Percentiles rank a stretch among this genome's conserved stretches.
phyloP scores from a whole-genome alignment of 2,888 invertebrate species.

The Meiosimyza platycephala region DNA sequence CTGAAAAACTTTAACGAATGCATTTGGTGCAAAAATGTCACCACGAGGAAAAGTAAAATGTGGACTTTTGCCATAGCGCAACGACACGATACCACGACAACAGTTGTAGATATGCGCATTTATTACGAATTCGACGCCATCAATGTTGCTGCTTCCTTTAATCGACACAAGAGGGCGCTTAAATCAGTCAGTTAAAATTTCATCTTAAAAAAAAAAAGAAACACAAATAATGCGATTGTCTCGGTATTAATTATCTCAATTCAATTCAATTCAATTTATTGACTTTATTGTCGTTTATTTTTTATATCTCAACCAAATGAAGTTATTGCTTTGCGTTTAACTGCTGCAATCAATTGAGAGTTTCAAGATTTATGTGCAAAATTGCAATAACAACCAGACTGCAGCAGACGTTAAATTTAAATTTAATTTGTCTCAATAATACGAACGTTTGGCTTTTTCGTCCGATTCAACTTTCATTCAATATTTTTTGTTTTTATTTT shows the following conservation, averaged over 20 bases:
- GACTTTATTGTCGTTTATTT: too few relatives aligned
- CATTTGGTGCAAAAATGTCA: conserved; percentile 15
- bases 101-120: background rate
- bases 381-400: background rate
- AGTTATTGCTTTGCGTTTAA: too few relatives aligned
- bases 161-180: too few relatives aligned
- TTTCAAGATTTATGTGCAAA: too few relatives aligned
- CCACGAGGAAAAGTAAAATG: conserved; percentile 2
- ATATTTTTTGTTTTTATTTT: background rate
- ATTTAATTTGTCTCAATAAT: conserved; percentile 14
- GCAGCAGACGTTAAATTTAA: background rate
- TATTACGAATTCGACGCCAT: background rate
- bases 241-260: too few relatives aligned
- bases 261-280: too few relatives aligned
- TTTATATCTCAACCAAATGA: too few relatives aligned
- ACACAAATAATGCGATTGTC: too few relatives aligned
- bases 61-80: conserved; percentile 21
- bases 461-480: conserved; percentile 11
- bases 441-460: background rate
- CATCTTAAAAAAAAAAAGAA: too few relatives aligned
- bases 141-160: background rate
- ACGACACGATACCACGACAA: background rate
- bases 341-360: too few relatives aligned
- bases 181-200: too few relatives aligned
- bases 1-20: conserved; percentile 24